These are phyloP conservation scores for Phenganax subtilis DNA, from an alignment of 92 coral and sea anemone species.

Conservation along the genomic window DNA sequence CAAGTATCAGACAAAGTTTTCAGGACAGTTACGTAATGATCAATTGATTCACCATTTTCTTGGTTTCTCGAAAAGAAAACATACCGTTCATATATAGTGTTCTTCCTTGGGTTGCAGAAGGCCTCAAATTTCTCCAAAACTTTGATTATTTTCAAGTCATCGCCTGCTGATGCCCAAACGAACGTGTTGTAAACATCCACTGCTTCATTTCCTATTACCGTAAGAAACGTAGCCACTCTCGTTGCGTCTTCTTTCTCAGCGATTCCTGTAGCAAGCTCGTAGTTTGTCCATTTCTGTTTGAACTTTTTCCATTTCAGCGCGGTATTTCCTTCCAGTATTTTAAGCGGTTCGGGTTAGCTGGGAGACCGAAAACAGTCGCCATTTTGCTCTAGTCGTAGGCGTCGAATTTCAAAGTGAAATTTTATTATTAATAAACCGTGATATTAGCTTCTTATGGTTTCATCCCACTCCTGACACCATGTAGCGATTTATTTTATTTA, in stretches of 20 bases:
- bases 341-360: slow-evolving; percentile 26
- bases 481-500: no score
- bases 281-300: slow-evolving; percentile 41
- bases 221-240: slow-evolving; percentile 43
- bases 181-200: slow-evolving; percentile 50
- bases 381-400: slow-evolving; percentile 12
- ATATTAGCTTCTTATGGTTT: not conserved
- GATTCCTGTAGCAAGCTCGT: slow-evolving; percentile 46
- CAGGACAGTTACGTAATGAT: slow-evolving; percentile 46
- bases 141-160: slow-evolving; percentile 34
- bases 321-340: slow-evolving; percentile 35
- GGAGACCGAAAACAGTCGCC: slow-evolving; percentile 34
- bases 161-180: slow-evolving; percentile 41
- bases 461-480: slow-evolving; percentile 15
- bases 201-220: slow-evolving; percentile 44
- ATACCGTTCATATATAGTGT: slow-evolving; percentile 46
- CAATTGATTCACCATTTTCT: slow-evolving; percentile 44
- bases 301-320: slow-evolving; percentile 42
- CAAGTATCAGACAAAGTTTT: slow-evolving; percentile 48
- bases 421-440: not conserved
- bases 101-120: slow-evolving; percentile 51
- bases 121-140: slow-evolving; percentile 47
- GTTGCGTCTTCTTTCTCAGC: slow-evolving; percentile 35
- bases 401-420: not conserved
- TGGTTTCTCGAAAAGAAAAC: slow-evolving; percentile 50